Evolutionary conservation across 2,888 invertebrate genomes (phyloP), one percentile per base, ranked within the genome.

Genomic region (Brassicogethes aeneus): DNA sequence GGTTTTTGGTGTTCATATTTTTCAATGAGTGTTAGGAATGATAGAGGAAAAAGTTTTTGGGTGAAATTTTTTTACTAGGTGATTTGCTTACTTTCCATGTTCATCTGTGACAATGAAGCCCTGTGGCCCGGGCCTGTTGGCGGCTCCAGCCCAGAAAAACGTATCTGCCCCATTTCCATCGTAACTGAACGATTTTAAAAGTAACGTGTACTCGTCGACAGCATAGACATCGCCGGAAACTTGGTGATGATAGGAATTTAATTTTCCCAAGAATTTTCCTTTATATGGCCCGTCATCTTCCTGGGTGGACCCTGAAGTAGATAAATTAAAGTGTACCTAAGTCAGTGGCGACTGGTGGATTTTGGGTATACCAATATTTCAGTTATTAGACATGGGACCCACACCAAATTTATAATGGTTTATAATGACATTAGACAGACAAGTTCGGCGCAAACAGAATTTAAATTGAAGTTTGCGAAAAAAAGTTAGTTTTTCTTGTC

Each of bases 111-210:
- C 84, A 41, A 92, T 91, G 62, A 92, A 92, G 3, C 93, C 93
- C 64, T 91, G 86, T 0, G 89, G 89, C 0, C 91, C 90, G 0
- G 92, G 90, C 14, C 90, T 72, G 56, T 84, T 86, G 0, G 85
- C 75, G 17, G 87, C 82, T n/a, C 93, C 93, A 0, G 90, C 85
- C 91, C 91, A 93, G 68, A 93, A 93, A 69, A 89, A 93, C 2
- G 92, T 86, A 61, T 93, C 93, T 7, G 84, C 85, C 0, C 91
- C 92, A 34, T 86, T 85, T 31, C 92, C 93, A 62, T 93, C 92
- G 54, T 93, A 93, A 62, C 80, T 88, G 61, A 93, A 92, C 47
- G 80, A 79, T 14, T 81, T 80, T 44, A 93, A 64, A 7, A 91
- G 69, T 38, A 93, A 69, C 0, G 89, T 91, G 64, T 77, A 85